Conservation (phyloP, 2,797 vertebrate species). For the Gymnothorax reevesii region DNA sequence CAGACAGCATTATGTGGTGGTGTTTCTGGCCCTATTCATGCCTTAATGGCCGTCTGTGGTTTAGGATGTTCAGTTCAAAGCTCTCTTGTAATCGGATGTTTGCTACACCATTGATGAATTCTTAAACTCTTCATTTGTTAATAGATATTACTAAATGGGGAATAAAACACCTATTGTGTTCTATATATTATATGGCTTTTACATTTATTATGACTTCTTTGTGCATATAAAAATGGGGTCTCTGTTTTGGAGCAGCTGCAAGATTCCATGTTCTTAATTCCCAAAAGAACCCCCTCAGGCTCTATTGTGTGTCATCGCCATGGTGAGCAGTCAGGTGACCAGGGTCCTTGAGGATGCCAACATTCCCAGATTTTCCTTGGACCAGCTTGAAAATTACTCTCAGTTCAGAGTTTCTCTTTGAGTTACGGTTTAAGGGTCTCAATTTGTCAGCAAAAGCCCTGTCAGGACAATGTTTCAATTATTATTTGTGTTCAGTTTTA, state of each 20-base stretch:
- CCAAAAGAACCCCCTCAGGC: background rate
- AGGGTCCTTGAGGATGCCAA: conserved; percentile 27
- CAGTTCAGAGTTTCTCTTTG: background rate
- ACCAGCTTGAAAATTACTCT: background rate
- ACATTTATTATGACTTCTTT: background rate
- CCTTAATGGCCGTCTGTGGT: background rate
- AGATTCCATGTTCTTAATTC: background rate
- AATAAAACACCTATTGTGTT: background rate
- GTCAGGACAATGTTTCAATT: background rate
- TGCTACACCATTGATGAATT: background rate
- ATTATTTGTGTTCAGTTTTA: background rate
- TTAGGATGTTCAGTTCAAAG: background rate
- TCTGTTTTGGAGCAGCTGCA: background rate
- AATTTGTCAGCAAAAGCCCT: background rate
- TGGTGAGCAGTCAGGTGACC: conserved; percentile 26
- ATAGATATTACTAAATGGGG: background rate
- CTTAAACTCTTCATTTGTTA: background rate
- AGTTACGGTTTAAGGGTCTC: background rate
- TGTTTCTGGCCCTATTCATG: background rate
- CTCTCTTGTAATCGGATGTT: background rate
- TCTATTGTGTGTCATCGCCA: conserved; percentile 30
- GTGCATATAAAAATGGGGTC: background rate
- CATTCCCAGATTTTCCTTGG: conserved; percentile 29
- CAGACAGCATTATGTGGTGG: background rate
- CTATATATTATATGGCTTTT: background rate